These are phyloP conservation scores for Thumatha senex DNA, from an alignment of 2,888 invertebrate species.

Conservation along the genomic window DNA sequence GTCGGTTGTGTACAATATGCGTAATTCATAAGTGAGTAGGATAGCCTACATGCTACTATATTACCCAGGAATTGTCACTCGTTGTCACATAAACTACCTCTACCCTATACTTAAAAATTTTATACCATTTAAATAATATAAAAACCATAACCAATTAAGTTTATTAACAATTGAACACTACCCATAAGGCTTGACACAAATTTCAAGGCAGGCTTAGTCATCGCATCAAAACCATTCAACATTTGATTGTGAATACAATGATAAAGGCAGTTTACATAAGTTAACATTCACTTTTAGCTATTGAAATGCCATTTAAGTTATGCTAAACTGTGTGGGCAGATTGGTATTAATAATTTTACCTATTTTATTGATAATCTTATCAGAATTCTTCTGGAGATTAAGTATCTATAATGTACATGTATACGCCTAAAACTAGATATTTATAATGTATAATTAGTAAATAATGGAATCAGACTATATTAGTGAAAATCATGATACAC, in stretches of 20 bases:
- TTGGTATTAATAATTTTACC: too few relatives aligned
- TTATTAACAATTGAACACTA: neutral
- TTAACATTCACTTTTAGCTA: neutral
- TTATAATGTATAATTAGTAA: neutral
- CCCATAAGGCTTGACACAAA: conserved; percentile 7
- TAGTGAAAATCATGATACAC: conserved; percentile 26
- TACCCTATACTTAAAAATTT: too few relatives aligned
- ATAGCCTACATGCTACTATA: too few relatives aligned
- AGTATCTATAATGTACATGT: conserved; percentile 14
- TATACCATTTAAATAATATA: too few relatives aligned
- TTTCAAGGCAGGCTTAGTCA: conserved; percentile 9
- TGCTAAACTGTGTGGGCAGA: conserved; percentile 17
- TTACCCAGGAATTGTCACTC: too few relatives aligned
- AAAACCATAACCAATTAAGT: too few relatives aligned
- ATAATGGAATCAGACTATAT: conserved; percentile 19
- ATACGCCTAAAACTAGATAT: neutral
- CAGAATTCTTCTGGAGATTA: neutral
- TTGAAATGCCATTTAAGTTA: neutral
- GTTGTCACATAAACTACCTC: too few relatives aligned
- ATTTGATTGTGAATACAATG: too few relatives aligned
- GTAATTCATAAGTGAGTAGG: too few relatives aligned
- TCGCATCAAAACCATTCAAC: neutral
- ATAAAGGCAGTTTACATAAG: too few relatives aligned
- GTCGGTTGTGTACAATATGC: too few relatives aligned
- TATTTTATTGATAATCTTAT: too few relatives aligned